Conservation (phyloP, 2,888 invertebrate species). For the Plebejus melissa region DNA sequence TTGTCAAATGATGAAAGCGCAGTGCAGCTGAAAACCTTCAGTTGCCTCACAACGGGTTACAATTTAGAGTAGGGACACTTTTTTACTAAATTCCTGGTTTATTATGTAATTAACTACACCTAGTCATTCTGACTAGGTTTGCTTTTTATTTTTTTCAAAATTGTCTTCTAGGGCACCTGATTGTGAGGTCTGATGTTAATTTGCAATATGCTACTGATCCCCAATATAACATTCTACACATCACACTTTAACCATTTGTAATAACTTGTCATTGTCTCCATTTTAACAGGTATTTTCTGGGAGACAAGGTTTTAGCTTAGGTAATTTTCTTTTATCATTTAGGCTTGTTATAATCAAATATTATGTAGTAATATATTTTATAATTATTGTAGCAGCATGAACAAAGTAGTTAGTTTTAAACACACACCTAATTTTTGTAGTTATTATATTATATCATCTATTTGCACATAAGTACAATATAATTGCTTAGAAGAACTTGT, state of each 20-base stretch:
- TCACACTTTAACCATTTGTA: constrained; percentile 15
- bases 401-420: neutral
- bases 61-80: constrained; percentile 50
- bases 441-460: no score
- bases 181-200: constrained; percentile 66
- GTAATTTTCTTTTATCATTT: neutral
- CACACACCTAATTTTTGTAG: no score
- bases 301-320: neutral
- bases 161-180: constrained; percentile 59
- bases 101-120: constrained; percentile 28
- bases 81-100: constrained; percentile 34
- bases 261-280: constrained; percentile 28
- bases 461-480: neutral
- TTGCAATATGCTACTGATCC: constrained; percentile 49
- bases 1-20: constrained; percentile 62
- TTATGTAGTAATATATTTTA: neutral
- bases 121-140: constrained; percentile 32
- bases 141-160: constrained; percentile 42
- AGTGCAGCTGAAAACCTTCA: constrained; percentile 72
- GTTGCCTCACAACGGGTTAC: constrained; percentile 55
- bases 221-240: neutral
- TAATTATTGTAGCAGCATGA: neutral
- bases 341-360: neutral
- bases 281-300: constrained; percentile 32
- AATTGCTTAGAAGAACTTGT: neutral